phyloP scores from a whole-genome alignment of 2,113 vertebrate species.

The Pelodiscus sinensis region DNA sequence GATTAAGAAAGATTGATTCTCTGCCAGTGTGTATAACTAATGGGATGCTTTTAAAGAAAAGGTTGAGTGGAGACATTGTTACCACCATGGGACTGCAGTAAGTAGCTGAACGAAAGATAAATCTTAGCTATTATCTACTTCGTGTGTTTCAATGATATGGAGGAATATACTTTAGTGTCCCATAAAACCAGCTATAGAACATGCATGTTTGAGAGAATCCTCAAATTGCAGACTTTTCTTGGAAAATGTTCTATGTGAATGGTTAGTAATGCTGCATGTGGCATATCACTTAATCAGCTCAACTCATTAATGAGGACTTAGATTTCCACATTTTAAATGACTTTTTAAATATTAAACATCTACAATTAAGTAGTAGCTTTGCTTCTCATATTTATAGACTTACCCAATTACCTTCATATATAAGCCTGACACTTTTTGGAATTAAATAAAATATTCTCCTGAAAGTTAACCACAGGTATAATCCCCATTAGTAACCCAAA shows the following conservation, averaged over 20 bases:
- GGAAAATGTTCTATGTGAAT: background rate
- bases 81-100: background rate
- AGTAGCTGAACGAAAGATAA: background rate
- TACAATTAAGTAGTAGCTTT: background rate
- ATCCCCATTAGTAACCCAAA: background rate
- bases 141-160: background rate
- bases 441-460: background rate
- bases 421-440: background rate
- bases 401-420: background rate
- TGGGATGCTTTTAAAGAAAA: background rate
- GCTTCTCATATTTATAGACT: background rate
- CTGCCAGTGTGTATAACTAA: background rate
- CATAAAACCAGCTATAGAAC: background rate
- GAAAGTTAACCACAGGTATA: background rate
- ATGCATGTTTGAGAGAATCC: background rate
- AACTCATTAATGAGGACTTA: background rate
- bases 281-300: constrained; percentile 5
- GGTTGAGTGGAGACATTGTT: background rate
- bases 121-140: background rate
- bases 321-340: background rate
- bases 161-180: background rate
- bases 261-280: fast-evolving
- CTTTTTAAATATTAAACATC: background rate
- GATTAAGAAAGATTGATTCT: background rate
- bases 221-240: background rate